Base-by-base conservation (phyloP, 2,888 invertebrate species). In the Drosophila sordidapex region DNA sequence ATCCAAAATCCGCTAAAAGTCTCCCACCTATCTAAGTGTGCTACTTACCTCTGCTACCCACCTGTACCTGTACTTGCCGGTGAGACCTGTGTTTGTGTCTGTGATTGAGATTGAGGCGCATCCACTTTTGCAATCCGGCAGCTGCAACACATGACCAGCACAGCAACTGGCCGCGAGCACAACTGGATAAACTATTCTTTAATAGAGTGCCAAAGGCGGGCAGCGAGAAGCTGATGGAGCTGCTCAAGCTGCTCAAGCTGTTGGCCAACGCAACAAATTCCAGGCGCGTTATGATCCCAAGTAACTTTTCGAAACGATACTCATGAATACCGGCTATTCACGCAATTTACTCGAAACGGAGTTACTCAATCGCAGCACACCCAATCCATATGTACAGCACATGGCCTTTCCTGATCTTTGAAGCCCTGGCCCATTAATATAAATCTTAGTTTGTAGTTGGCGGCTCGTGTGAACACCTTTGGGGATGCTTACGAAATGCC, bases 131-230 rank as follows among this genome's bases (percentile, higher is more conserved):
- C 89, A 88, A 83, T 75, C 54, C 71, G 76, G 67, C 87, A 91
- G 90, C 74, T 83, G 38, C 64, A 77, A 48, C 79, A 81, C 64
- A 77, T 91, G 78, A 82, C 49, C 54, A 54, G 58, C 67, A 91
- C 35, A 92, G 92, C 79, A 92, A 91, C 76, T 92, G 92, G 13
- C 70, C 76, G 8, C 87, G 78, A 40, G 91, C 92, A 10, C 81
- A 92, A 70, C 94, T 95, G 59, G 95, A 97, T 64, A 94, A 97
- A 58, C 92, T 98, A 56, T 97, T 98, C 94, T 98, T 98, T 93
- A 98, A 98, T 93, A 94, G 98, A 27, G 97, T 98, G 54, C 97
- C 98, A 15, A 98, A 98, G 94, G 97, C 97, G 43, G 98, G 97
- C 76, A 97, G 97, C 61, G 97, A 97, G 93, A 97, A 97, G 31